Evolutionary conservation across 2,888 invertebrate species (phyloP).

Genomic region (Steinernema scapterisci): DNA sequence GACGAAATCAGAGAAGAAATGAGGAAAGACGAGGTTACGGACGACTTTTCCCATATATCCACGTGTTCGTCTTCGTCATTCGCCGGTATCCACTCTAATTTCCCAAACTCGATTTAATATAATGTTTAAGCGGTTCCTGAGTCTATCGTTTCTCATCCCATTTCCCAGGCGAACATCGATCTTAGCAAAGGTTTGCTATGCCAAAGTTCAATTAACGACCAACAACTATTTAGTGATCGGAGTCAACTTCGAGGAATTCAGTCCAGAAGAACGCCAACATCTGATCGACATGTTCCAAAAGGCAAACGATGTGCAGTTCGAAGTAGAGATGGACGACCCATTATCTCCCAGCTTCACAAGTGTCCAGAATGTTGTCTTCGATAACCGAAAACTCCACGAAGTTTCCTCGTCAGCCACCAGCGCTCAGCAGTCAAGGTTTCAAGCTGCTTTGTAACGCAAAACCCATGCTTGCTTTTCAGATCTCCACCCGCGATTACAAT

Average conservation of each 20-base stretch:
- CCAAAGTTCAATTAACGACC: too few species aligned
- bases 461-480: neutral
- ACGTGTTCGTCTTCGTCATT: constrained; percentile 17
- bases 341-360: constrained; percentile 43
- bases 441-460: neutral
- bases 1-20: constrained; percentile 38
- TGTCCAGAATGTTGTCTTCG: neutral
- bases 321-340: constrained; percentile 53
- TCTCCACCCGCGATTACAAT: constrained; percentile 48
- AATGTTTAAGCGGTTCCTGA: neutral
- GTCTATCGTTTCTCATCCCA: neutral
- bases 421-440: neutral
- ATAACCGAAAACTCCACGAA: constrained; percentile 20
- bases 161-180: neutral
- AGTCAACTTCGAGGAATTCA: constrained; percentile 33
- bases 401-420: neutral
- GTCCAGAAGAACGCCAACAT: constrained; percentile 34
- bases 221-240: constrained; percentile 4
- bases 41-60: constrained; percentile 40
- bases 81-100: neutral
- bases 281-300: constrained; percentile 37
- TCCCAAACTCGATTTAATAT: neutral
- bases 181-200: constrained; percentile 4
- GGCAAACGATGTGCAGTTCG: constrained; percentile 36
- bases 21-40: constrained; percentile 43